Conservation (phyloP, 2,888 invertebrate species). For the Choristoneura rosaceana region DNA sequence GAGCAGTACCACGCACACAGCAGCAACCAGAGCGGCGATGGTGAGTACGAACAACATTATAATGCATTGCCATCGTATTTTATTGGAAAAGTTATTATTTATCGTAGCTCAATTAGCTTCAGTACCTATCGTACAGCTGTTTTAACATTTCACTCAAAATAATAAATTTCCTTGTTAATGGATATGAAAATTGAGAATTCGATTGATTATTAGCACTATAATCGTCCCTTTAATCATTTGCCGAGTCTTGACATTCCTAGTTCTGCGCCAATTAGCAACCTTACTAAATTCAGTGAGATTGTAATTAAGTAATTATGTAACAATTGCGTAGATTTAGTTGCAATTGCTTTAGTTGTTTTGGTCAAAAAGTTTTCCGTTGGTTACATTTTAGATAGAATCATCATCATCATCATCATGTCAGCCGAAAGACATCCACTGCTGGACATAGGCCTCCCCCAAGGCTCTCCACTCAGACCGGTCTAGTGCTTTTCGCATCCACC, state of each 20-base stretch:
- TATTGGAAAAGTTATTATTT: too few relatives aligned
- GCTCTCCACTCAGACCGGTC: too few relatives aligned
- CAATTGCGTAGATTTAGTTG: conserved; percentile 18
- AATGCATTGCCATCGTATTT: background rate
- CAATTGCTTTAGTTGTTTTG: conserved; percentile 13
- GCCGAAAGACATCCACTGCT: too few relatives aligned
- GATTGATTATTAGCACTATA: too few relatives aligned
- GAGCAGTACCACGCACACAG: conserved; percentile 84
- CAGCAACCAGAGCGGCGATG: conserved; percentile 81
- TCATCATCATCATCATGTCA: too few relatives aligned
- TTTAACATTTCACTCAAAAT: too few relatives aligned
- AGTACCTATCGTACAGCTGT: too few relatives aligned
- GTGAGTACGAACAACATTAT: conserved; percentile 60
- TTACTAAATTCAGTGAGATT: conserved; percentile 10
- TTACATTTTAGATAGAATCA: background rate
- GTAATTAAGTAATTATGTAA: conserved; percentile 36
- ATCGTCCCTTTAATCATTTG: background rate
- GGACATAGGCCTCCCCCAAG: too few relatives aligned
- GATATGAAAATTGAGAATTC: too few relatives aligned
- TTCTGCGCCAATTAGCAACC: conserved; percentile 20
- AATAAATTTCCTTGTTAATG: too few relatives aligned
- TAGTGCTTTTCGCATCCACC: too few relatives aligned
- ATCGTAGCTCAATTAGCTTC: too few relatives aligned
- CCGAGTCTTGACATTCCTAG: background rate
- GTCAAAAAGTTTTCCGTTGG: conserved; percentile 9